Conservation (phyloP, 2,797 vertebrate genomes). For the Onychomys arenicola region DNA sequence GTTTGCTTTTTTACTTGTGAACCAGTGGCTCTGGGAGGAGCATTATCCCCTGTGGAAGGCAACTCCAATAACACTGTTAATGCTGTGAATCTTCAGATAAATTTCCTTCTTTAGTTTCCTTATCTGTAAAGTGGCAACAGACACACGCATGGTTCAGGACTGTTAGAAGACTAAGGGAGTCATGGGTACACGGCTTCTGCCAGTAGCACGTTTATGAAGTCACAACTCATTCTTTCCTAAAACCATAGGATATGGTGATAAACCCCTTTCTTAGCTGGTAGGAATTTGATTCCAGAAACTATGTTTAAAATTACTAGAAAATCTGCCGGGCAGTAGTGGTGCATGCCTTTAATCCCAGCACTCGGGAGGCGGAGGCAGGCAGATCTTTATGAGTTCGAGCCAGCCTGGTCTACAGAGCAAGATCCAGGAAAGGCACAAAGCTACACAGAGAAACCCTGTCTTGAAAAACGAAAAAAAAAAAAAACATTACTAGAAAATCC, state of each 20-base stretch:
- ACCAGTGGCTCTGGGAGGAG: not conserved
- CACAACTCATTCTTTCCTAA: no score
- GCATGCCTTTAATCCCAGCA: no score
- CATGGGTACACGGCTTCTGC: not conserved
- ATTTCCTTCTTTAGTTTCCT: not conserved
- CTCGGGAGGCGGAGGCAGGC: no score
- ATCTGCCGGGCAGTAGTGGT: no score
- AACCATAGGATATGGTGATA: not conserved
- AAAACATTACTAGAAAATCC: not conserved
- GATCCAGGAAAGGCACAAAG: no score
- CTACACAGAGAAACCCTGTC: no score
- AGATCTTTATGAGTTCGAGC: no score
- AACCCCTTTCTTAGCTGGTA: not conserved
- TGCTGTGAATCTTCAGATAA: not conserved
- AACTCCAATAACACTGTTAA: not conserved
- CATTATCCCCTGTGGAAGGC: not conserved
- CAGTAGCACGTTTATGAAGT: not conserved
- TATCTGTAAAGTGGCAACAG: not conserved
- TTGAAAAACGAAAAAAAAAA: no score
- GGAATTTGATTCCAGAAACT: not conserved
- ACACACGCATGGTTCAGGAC: not conserved
- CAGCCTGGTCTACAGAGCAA: no score
- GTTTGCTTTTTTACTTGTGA: not conserved
- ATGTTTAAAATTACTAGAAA: not conserved
- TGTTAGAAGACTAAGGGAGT: not conserved